Evolutionary conservation across 1,140 invertebrate species (phyloP), one percentile per base, ranked within the genome.

Genomic region (Eumeta japonica): DNA sequence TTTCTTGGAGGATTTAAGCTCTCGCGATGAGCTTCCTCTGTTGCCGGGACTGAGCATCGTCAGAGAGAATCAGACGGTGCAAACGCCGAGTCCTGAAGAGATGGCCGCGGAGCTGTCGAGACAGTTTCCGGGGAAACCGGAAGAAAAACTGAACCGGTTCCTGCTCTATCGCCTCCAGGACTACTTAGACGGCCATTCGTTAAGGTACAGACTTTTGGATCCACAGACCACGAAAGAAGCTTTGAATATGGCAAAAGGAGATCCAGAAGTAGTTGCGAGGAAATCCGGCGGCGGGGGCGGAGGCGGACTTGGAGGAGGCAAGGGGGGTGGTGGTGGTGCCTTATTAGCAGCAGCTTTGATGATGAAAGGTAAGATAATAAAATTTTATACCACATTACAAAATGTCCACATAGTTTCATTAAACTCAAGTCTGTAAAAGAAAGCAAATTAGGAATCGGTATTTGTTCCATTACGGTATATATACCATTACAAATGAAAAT

Each of bases 81-180:
- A 80, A 20, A 55, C 76, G 0, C 75, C 80, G 5, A 79, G 78
- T 1, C 74, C 83, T 9, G 83, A 87, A 28, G 75, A 88, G 28
- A 80, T 88, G 20, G 67, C 81, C 12, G 85, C 80, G n/a, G 85
- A 88, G 49, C 58, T 89, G 1, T 84, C 86, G 0, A 75, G 85
- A 16, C 84, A 85, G 39, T 88, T 85, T 53, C 86, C 87, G 2
- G 84, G 86, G 40, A 87, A 88, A 49, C 80, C 84, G 0, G 85
- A 87, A 35, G 84, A 86, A 32, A 78, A 87, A n/a, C 52, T 90
- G 4, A 87, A 90, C 50, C 83, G 83, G 7, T 89, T 66, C 38
- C 41, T 77, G 2, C 37, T 75, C 19, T 68, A 72, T 33, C 52
- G 67, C 12, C 56, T 89, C 3, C 79, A 81, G 18, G 82, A 78